Evolutionary conservation across 2,113 vertebrate genomes (phyloP), one percentile per base, ranked within the genome.

Genomic region (Seriola aureovittata): DNA sequence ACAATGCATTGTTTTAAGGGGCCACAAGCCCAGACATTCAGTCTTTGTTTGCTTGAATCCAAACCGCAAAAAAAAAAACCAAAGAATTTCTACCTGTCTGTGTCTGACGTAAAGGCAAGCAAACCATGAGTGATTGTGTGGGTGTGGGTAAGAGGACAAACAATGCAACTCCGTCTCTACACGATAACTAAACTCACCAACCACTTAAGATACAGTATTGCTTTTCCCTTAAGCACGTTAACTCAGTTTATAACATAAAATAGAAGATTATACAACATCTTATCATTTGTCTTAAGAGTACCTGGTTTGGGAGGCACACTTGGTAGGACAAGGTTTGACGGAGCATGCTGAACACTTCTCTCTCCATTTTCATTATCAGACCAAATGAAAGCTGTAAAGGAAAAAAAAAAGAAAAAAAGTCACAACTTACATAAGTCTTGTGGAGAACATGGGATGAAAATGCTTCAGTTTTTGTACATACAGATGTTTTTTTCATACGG

Each of bases 401-500:
- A 32, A 23, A 4, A 25, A 83, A 81, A 32, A 23, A 4, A 25
- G 17, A 57, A 55, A 71, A 40, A 40, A 29, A 38, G 19, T 8
- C 42, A 70, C 5, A 78, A 58, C 3, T 70, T 25, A 10, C 8
- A 6, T 84, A 17, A 75, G 12, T 42, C n/a, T 5, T 19, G 44
- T 13, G 19, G 7, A 38, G 23, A 17, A 59, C 6, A 1, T 11
- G 6, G 38, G 50, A 63, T 5, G 4, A 42, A 59, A 48, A 48
- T 38, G 32, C 4, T 21, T 23, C 2, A 3, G 23, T 23, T 55
- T 77, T 55, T 21, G 2, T 36, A 89, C 95, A 16, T 93, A 98
- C 97, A 93, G 63, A 97, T 91, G 54, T 60, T 95, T 55, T 94
- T 88, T 10, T 96, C 95, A 0, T 97, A 98, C 11, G 88, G 40